Base-by-base conservation (phyloP, 2,888 invertebrate genomes). In the Caenorhabditis sp. region DNA sequence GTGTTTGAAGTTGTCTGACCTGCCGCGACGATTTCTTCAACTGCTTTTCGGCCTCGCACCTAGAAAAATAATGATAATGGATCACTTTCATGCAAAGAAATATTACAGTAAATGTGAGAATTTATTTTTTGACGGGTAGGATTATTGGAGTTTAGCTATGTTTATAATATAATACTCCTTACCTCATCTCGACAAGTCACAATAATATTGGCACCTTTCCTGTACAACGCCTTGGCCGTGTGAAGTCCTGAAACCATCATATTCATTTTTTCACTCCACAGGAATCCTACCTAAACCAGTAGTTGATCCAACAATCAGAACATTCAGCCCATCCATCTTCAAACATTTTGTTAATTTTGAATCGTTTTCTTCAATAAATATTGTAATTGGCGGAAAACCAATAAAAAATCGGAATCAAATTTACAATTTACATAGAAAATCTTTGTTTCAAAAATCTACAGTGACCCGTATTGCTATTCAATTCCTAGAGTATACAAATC, bases 161-260 rank as follows among this genome's bases (percentile, higher is more conserved):
- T n/a, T n/a, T 53, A 5, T 53, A 3, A 12, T 21, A 20, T 23
- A 23, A 23, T 21, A 21, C 5, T 53, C 12, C 62, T 49, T 17
- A 76, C 76, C 57, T 76, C 76, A 67, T 82, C 80, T 26, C 80
- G 59, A 53, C 80, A 82, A 14, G 82, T 80, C 50, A 82, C 43
- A 31, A 82, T 70, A 23, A 82, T 67, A n/a, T 69, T 77, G 7
- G 80, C 80, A 8, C 82, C 84, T n/a, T 67, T 60, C 31, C 53
- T 56, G 61, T 76, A 78, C 25, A 82, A 59, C 0, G 63, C 60
- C 68, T 81, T 82, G 0, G 84, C 83, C 8, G 82, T 74, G 64
- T 84, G 81, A 49, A 84, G 72, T 20, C 85, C 83, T 74, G 26
- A 49, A 61, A 49, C 10, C 10, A n/a, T 31, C 10, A 7, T 31